phyloP scores from a whole-genome alignment of 2,888 invertebrate species.

The Scelioninae gen. 2 region DNA sequence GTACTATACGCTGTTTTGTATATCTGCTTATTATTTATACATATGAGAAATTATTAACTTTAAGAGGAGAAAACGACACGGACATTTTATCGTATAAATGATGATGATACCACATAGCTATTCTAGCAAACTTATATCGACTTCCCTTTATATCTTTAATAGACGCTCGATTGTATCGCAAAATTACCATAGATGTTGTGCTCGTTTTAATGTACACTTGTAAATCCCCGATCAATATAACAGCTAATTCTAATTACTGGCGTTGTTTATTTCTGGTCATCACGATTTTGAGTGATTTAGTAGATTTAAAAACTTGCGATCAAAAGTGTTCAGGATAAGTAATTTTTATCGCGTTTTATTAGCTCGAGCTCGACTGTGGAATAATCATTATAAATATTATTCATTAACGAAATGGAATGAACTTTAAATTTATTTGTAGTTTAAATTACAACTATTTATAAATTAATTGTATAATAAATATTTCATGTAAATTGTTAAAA shows the following conservation, averaged over 20 bases:
- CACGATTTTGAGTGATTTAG: background rate
- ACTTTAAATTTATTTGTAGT: too few relatives aligned
- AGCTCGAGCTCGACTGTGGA: too few relatives aligned
- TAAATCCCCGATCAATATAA: slow-evolving; percentile 70
- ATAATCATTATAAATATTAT: too few relatives aligned
- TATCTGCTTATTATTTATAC: slow-evolving; percentile 67
- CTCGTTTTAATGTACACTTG: slow-evolving; percentile 68
- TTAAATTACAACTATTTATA: too few relatives aligned
- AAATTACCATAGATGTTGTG: slow-evolving; percentile 67
- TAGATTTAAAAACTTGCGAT: too few relatives aligned
- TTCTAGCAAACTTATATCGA: slow-evolving; percentile 55
- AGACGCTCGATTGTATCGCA: slow-evolving; percentile 60
- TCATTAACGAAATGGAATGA: too few relatives aligned
- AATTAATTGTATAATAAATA: too few relatives aligned
- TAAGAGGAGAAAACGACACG: slow-evolving; percentile 51
- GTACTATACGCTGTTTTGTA: slow-evolving; percentile 72
- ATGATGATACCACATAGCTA: slow-evolving; percentile 54
- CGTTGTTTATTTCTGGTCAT: slow-evolving; percentile 31
- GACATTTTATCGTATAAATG: slow-evolving; percentile 55
- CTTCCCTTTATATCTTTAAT: slow-evolving; percentile 60
- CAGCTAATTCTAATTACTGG: slow-evolving; percentile 62
- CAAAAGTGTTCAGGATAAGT: too few relatives aligned
- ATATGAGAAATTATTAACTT: slow-evolving; percentile 61
- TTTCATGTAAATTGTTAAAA: too few relatives aligned
- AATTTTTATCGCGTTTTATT: too few relatives aligned